Conservation (phyloP, 2,113 vertebrate genomes). For the Callionymus lyra region DNA sequence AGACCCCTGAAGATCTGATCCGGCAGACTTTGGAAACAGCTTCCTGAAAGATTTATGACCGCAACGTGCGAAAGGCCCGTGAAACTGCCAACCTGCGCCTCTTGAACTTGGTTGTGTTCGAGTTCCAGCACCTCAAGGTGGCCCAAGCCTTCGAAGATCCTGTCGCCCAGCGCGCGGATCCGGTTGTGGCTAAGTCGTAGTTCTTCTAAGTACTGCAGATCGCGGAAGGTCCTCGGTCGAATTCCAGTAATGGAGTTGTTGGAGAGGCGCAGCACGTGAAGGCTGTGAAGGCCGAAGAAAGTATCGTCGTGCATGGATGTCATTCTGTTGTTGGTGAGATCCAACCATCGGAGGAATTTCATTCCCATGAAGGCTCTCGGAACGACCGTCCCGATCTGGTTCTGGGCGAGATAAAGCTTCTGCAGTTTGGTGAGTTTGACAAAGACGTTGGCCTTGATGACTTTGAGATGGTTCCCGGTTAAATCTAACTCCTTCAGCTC, state of each 20-base stretch:
- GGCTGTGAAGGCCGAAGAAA: slow-evolving; percentile 77
- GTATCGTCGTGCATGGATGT: slow-evolving; percentile 78
- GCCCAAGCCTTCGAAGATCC: slow-evolving; percentile 79
- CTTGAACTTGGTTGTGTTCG: slow-evolving; percentile 84
- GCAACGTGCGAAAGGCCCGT: slow-evolving; percentile 77
- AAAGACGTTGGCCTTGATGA: slow-evolving; percentile 84
- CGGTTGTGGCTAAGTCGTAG: slow-evolving; percentile 81
- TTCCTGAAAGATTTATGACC: slow-evolving; percentile 84
- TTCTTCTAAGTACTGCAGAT: slow-evolving; percentile 88
- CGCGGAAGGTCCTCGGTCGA: slow-evolving; percentile 79
- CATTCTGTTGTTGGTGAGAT: slow-evolving; percentile 86
- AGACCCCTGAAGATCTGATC: slow-evolving; percentile 80
- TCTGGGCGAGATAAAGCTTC: slow-evolving; percentile 88
- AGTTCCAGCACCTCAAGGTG: slow-evolving; percentile 84
- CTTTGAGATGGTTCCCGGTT: slow-evolving; percentile 77
- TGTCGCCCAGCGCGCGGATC: slow-evolving; percentile 70
- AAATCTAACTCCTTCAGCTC: slow-evolving; percentile 91
- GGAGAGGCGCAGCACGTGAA: slow-evolving; percentile 84
- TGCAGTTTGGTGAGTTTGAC: slow-evolving; percentile 79
- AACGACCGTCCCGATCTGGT: slow-evolving; percentile 77
- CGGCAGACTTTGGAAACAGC: slow-evolving; percentile 76
- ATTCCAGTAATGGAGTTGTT: slow-evolving; percentile 78
- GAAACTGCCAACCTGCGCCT: slow-evolving; percentile 73
- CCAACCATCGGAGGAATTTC: slow-evolving; percentile 89
- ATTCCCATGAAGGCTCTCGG: slow-evolving; percentile 83